These are phyloP conservation scores for Meiosimyza decipiens DNA, from an alignment of 2,888 invertebrate species.

Conservation along the genomic window DNA sequence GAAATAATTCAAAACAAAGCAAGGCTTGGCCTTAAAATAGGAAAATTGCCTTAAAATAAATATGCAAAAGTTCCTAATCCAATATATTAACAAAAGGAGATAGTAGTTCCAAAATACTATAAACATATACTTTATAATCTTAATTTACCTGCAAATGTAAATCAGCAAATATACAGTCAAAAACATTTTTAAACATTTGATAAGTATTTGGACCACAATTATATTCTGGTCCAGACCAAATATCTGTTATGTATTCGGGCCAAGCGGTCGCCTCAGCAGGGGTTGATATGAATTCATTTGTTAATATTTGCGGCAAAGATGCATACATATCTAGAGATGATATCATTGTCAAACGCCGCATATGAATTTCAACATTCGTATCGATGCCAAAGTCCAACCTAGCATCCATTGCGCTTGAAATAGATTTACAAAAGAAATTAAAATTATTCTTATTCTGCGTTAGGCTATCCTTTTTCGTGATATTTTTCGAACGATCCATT, in stretches of 20 bases:
- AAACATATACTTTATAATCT: too few relatives aligned
- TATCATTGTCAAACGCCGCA: constrained; percentile 76
- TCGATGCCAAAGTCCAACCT: constrained; percentile 85
- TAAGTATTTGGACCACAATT: constrained; percentile 66
- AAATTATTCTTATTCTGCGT: constrained; percentile 63
- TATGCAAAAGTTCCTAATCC: background rate
- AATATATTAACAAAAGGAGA: too few relatives aligned
- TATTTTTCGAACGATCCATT: constrained; percentile 71
- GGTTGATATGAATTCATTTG: constrained; percentile 61
- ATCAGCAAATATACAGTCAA: constrained; percentile 77
- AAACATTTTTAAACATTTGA: constrained; percentile 76
- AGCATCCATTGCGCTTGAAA: constrained; percentile 79
- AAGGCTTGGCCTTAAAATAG: too few relatives aligned
- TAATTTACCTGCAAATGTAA: constrained; percentile 69
- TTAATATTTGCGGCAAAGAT: constrained; percentile 63
- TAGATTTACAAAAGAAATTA: constrained; percentile 67
- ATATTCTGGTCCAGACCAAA: constrained; percentile 70
- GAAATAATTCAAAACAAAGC: too few relatives aligned
- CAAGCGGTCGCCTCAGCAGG: constrained; percentile 64
- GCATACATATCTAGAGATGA: constrained; percentile 68
- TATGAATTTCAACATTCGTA: constrained; percentile 79
- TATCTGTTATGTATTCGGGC: constrained; percentile 66
- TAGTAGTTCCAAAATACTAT: too few relatives aligned
- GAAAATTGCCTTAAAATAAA: background rate
- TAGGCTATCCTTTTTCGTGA: constrained; percentile 69